Percentiles rank a stretch among this genome's conserved stretches.
These are phyloP conservation scores for Cosmopolites sordidus DNA, from an alignment of 2,888 invertebrate species.

Conservation along the genomic window DNA sequence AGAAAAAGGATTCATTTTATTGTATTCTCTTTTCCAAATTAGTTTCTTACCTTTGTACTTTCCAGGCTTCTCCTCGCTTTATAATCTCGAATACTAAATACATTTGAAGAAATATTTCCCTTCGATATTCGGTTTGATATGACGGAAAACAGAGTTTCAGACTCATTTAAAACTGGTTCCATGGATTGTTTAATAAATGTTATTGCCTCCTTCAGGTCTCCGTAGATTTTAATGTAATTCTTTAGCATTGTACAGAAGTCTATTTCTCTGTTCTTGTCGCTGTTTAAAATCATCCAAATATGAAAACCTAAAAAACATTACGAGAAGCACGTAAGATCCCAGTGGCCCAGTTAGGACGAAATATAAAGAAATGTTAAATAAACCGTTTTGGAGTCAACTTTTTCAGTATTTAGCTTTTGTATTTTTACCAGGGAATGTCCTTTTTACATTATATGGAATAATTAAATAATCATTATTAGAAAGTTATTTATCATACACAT, in stretches of 20 bases:
- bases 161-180: slow-evolving; percentile 15
- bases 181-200: slow-evolving; percentile 10
- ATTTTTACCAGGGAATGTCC: no score
- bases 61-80: background rate
- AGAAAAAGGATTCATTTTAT: no score
- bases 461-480: no score
- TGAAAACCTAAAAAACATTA: slow-evolving; percentile 12
- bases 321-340: no score
- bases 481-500: no score
- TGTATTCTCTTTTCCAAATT: no score
- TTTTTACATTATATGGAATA: no score
- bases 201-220: slow-evolving; percentile 16
- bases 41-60: background rate
- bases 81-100: slow-evolving; percentile 14
- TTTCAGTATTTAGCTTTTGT: no score
- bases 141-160: slow-evolving; percentile 21
- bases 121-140: slow-evolving; percentile 8
- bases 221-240: slow-evolving; percentile 8
- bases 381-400: no score
- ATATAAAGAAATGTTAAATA: no score
- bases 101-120: slow-evolving; percentile 1
- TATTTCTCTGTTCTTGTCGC: slow-evolving; percentile 13
- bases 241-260: slow-evolving; percentile 21
- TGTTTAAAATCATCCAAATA: slow-evolving; percentile 24
- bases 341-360: no score